Percentiles rank a stretch among this genome's conserved stretches.
Evolutionary conservation across 2,797 vertebrate species (phyloP).

Genomic region (Acridotheres tristis): DNA sequence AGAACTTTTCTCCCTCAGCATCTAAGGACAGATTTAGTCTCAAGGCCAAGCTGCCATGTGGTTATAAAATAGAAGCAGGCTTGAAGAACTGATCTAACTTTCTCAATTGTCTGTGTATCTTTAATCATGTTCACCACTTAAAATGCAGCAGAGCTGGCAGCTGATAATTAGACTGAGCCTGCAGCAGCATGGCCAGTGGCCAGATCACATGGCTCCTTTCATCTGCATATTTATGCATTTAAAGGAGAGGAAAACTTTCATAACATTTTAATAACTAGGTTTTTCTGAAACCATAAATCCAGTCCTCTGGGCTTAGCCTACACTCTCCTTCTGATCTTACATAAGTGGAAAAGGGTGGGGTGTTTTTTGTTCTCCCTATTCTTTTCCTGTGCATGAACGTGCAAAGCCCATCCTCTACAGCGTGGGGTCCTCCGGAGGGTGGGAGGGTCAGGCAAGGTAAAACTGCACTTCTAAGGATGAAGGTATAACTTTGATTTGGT

Average conservation of each 20-base stretch:
- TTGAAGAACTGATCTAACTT: conserved; percentile 47
- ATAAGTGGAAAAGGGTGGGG: conserved; percentile 48
- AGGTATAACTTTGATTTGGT: conserved; percentile 44
- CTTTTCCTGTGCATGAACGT: conserved; percentile 9
- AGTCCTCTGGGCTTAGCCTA: conserved; percentile 63
- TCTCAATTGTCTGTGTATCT: conserved; percentile 57
- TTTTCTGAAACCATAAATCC: conserved; percentile 66
- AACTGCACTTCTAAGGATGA: conserved; percentile 18
- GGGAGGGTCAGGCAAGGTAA: conserved; percentile 55
- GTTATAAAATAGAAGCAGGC: conserved; percentile 55
- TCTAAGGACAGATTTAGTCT: conserved; percentile 53
- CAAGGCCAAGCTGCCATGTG: conserved; percentile 48
- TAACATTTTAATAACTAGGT: conserved; percentile 66
- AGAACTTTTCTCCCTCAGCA: conserved; percentile 22
- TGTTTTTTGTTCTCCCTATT: conserved; percentile 28
- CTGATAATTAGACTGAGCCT: conserved; percentile 66
- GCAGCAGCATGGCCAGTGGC: conserved; percentile 62
- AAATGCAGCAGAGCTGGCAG: conserved; percentile 64
- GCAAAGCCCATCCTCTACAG: conserved; percentile 9
- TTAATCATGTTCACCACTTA: conserved; percentile 69
- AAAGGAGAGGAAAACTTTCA: conserved; percentile 67
- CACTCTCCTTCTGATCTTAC: conserved; percentile 63
- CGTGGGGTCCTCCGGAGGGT: neutral
- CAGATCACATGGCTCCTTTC: conserved; percentile 66
- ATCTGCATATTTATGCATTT: conserved; percentile 71